Evolutionary conservation across 2,797 vertebrate genomes (phyloP).

Genomic region (Falco berigora): DNA sequence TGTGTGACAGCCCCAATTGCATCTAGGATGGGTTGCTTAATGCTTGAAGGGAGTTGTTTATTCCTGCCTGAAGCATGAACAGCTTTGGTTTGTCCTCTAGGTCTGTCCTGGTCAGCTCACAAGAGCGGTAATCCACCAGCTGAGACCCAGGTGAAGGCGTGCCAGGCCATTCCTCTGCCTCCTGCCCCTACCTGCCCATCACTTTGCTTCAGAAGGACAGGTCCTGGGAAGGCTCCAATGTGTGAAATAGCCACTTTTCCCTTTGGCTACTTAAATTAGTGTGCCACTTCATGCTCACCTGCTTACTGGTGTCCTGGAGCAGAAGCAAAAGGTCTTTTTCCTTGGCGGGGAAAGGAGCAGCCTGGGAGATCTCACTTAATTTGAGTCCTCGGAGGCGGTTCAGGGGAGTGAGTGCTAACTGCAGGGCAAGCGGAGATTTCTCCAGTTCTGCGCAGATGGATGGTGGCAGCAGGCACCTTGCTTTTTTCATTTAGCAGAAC

Average conservation of each 20-base stretch:
- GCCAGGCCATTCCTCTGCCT: not conserved
- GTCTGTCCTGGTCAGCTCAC: not conserved
- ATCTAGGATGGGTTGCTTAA: not conserved
- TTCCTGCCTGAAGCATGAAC: not conserved
- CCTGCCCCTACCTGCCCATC: not conserved
- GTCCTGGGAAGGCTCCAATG: not conserved
- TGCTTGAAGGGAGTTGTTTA: not conserved
- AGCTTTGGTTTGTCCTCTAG: not conserved
- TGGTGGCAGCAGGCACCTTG: constrained; percentile 18
- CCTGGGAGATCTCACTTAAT: not conserved
- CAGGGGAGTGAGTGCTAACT: not conserved
- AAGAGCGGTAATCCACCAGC: not conserved
- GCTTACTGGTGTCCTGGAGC: not conserved
- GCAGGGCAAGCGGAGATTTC: not conserved
- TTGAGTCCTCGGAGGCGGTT: not conserved
- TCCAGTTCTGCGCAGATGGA: not conserved
- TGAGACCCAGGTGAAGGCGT: not conserved
- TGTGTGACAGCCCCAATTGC: not conserved
- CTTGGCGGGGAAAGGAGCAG: not conserved
- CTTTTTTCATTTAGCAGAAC: not conserved
- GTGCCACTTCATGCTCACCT: not conserved
- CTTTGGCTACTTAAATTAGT: not conserved
- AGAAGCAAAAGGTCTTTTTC: not conserved
- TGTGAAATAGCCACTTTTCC: not conserved
- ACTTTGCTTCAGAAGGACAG: not conserved